Conservation (phyloP, 2,113 vertebrate species). For the Amphiprion percula region DNA sequence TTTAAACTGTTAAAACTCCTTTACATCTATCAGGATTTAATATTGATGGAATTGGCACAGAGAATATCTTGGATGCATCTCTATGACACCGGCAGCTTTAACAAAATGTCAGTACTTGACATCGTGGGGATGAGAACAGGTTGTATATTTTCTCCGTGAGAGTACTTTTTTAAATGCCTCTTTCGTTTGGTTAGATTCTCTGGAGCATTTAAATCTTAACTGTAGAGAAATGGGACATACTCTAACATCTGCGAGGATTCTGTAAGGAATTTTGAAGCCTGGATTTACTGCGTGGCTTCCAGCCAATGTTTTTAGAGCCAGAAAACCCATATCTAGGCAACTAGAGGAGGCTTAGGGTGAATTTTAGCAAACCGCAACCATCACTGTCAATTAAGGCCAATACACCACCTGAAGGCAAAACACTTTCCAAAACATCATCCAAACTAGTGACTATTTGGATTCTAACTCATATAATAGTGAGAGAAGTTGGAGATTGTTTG, state of each 20-base stretch:
- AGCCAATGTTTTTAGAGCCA: not conserved
- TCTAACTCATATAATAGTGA: not conserved
- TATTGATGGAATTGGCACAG: no score
- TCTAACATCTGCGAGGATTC: not conserved
- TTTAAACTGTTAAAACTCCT: no score
- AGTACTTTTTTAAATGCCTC: not conserved
- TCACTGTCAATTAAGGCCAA: not conserved
- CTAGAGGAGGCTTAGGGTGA: not conserved
- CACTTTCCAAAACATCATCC: not conserved
- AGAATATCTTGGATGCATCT: no score
- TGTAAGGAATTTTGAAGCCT: not conserved
- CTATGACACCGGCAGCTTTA: no score
- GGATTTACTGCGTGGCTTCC: not conserved
- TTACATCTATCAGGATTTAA: no score
- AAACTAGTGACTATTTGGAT: not conserved
- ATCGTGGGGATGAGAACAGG: not conserved
- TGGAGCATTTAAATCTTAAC: not conserved
- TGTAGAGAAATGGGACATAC: not conserved
- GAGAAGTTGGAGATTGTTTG: not conserved
- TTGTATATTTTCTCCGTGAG: not conserved
- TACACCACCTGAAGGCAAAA: not conserved
- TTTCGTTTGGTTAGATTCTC: not conserved
- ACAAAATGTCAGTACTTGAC: no score
- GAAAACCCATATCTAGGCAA: not conserved
- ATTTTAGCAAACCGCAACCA: not conserved